These are phyloP conservation scores for Chrysomallon squamiferum DNA, from an alignment of 1,140 invertebrate species.

Conservation along the genomic window DNA sequence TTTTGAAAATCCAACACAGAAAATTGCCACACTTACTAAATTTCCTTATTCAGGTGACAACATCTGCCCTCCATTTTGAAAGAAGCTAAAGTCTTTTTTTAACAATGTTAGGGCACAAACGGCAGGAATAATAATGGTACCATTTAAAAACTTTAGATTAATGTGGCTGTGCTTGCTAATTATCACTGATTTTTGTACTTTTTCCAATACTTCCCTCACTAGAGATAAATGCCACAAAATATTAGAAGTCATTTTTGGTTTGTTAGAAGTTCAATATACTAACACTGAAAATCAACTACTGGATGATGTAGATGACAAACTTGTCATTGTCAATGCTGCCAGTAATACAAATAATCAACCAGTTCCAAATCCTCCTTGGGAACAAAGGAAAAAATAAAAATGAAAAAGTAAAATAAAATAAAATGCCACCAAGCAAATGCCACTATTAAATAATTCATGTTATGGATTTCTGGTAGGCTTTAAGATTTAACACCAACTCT, in stretches of 20 bases:
- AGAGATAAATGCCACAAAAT: background rate
- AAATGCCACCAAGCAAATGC: slow-evolving; percentile 5
- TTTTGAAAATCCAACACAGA: background rate
- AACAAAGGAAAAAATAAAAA: background rate
- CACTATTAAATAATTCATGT: background rate
- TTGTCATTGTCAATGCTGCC: background rate
- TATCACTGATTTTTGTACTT: background rate
- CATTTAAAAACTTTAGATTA: background rate
- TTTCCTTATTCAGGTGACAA: slow-evolving; percentile 7
- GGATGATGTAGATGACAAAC: background rate
- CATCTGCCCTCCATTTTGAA: background rate
- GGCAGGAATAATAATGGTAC: background rate
- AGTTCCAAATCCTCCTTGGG: background rate
- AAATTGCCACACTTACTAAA: slow-evolving; percentile 8
- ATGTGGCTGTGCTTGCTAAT: background rate
- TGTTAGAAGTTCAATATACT: too few species aligned
- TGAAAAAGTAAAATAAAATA: too few species aligned
- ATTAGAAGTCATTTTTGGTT: too few species aligned
- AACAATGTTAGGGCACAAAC: background rate
- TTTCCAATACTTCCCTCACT: background rate
- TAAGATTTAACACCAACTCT: slow-evolving; percentile 22
- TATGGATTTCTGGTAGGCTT: background rate
- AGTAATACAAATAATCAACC: background rate
- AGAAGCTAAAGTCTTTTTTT: background rate
- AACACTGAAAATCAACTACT: too few species aligned